phyloP scores from a whole-genome alignment of 2,888 invertebrate genomes.

The Ethmia dodecea region DNA sequence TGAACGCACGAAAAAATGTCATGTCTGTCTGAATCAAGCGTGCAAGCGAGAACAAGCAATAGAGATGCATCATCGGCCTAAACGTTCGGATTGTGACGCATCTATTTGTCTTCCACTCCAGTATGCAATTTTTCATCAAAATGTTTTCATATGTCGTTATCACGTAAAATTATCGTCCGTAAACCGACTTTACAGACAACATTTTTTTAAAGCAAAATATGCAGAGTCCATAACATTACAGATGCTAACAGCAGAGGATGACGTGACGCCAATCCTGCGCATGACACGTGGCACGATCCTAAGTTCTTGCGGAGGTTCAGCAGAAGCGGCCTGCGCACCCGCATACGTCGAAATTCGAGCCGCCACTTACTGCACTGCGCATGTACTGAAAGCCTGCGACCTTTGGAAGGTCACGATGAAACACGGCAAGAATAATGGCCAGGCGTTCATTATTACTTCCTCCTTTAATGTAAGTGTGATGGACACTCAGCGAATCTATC shows the following conservation, averaged over 20 bases:
- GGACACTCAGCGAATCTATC: no score
- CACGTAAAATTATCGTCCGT: no score
- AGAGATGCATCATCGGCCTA: no score
- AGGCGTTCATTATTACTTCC: conserved; percentile 30
- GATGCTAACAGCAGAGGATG: conserved; percentile 64
- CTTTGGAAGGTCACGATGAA: conserved; percentile 45
- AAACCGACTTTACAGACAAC: no score
- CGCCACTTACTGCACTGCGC: conserved; percentile 60
- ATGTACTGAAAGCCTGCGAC: conserved; percentile 36
- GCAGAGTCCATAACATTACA: no score
- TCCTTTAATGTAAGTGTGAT: conserved; percentile 38
- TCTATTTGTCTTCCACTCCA: no score
- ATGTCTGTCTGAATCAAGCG: no score
- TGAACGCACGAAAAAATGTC: no score
- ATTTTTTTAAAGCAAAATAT: no score
- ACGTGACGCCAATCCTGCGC: conserved; percentile 51
- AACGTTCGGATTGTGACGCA: no score
- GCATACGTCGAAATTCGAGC: conserved; percentile 50
- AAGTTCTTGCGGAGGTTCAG: conserved; percentile 36
- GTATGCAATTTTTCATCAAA: not conserved
- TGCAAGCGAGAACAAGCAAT: no score
- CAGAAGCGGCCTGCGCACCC: conserved; percentile 33
- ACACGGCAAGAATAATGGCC: conserved; percentile 33
- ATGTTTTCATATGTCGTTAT: not conserved
- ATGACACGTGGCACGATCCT: conserved; percentile 53